Base-by-base conservation (phyloP, 2,113 vertebrate genomes). In the Sterna hirundo region DNA sequence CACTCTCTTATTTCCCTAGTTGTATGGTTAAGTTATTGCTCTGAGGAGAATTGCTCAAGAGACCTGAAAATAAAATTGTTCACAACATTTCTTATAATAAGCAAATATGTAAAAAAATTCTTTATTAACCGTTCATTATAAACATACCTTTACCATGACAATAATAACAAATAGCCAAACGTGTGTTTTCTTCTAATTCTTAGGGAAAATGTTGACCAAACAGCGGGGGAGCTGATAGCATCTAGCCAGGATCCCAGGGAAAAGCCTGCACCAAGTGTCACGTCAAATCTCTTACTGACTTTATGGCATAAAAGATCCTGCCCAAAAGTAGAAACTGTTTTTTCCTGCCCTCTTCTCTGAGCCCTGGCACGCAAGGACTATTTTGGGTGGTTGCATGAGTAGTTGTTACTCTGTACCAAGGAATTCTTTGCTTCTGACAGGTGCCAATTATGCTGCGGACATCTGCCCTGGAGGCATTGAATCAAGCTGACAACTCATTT, bases 401-500 rank as follows among this genome's bases (percentile, higher is more conserved):
- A 72, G 70, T 23, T 79, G 90, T 65, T 84, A 79, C 80, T 88
- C 72, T 72, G 52, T 86, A 96, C 90, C 93, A 96, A 91, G 80
- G 92, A 95, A 96, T 96, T 83, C 84, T 94, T 89, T 82, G 65
- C 52, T 93, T 94, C 77, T 94, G 95, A 91, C 93, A 96, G 88
- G 95, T 97, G 96, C 93, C 95, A 97, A 91, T 96, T 95, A 97
- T 65, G 34, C 61, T 87, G 30, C 65, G 95, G 95, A 96, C 94
- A 93, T 96, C 95, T 96, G 96, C 97, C 93, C 94, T 86, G 55
- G 68, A 96, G 95, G 75, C 92, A 95, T 86, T 94, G 92, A 96
- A 93, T 93, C 92, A 94, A 94, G 91, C 83, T 95, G 94, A 96
- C 95, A 94, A 95, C 93, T 97, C 94, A 97, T 97, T 96, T 96